phyloP scores from a whole-genome alignment of 2,113 vertebrate species.

The Barnardius zonarius region DNA sequence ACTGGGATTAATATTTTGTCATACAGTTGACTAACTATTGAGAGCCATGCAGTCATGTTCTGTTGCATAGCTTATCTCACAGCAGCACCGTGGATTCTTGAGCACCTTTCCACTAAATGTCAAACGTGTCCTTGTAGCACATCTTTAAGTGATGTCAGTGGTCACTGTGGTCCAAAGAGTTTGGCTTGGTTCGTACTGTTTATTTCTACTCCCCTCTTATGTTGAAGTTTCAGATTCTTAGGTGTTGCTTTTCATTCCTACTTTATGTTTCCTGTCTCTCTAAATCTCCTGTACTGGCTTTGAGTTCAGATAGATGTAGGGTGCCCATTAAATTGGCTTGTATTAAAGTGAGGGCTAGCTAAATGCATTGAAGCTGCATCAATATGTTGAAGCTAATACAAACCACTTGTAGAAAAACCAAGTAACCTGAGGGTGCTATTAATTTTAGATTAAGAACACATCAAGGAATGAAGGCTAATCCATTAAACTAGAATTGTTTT shows the following conservation, averaged over 20 bases:
- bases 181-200: not conserved
- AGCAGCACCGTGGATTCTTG: not conserved
- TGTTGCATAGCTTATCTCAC: not conserved
- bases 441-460: slow-evolving; percentile 56
- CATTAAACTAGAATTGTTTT: slow-evolving; percentile 45
- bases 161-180: not conserved
- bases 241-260: not conserved
- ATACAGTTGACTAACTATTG: not conserved
- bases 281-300: not conserved
- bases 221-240: not conserved
- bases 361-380: not conserved
- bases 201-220: not conserved
- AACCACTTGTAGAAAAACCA: slow-evolving; percentile 22
- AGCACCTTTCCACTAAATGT: not conserved
- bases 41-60: not conserved
- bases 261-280: not conserved
- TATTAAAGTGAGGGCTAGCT: not conserved
- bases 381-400: not conserved
- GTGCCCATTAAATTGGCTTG: not conserved
- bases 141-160: not conserved
- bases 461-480: slow-evolving; percentile 31
- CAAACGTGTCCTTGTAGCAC: not conserved
- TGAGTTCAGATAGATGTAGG: not conserved
- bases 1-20: not conserved
- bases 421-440: slow-evolving; percentile 50